Conservation (phyloP, 2,888 invertebrate species). For the Diarsia dahlii region DNA sequence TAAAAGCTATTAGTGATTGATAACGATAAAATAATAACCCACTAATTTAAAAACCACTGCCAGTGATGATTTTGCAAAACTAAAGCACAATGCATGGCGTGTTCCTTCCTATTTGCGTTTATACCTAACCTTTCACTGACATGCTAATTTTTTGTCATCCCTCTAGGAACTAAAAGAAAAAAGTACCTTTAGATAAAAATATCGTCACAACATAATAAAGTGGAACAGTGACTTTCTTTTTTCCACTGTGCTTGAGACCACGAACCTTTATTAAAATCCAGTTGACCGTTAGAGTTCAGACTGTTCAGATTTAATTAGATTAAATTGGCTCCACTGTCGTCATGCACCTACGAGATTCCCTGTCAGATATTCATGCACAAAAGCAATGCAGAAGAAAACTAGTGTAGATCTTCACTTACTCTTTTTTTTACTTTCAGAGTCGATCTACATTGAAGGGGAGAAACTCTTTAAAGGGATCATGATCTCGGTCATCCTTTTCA, state of each 20-base stretch:
- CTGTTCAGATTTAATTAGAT: not conserved
- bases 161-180: not conserved
- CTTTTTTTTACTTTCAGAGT: constrained; percentile 73
- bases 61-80: not conserved
- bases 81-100: not conserved
- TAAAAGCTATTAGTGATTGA: not conserved
- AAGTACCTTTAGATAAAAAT: not conserved
- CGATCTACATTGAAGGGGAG: constrained; percentile 75
- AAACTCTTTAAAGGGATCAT: constrained; percentile 78
- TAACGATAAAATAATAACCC: not conserved
- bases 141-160: not conserved
- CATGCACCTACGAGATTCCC: not conserved
- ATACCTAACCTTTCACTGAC: not conserved
- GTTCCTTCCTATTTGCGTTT: not conserved
- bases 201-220: not conserved
- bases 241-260: not conserved
- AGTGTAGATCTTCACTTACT: not conserved
- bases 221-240: not conserved
- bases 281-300: not conserved
- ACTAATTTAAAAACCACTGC: not conserved
- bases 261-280: not conserved
- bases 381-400: not conserved
- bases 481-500: constrained; percentile 77
- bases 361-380: not conserved
- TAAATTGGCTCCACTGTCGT: not conserved